Evolutionary conservation across 2,113 vertebrate genomes (phyloP), one percentile per base, ranked within the genome.

Genomic region (Girardinichthys multiradiatus): DNA sequence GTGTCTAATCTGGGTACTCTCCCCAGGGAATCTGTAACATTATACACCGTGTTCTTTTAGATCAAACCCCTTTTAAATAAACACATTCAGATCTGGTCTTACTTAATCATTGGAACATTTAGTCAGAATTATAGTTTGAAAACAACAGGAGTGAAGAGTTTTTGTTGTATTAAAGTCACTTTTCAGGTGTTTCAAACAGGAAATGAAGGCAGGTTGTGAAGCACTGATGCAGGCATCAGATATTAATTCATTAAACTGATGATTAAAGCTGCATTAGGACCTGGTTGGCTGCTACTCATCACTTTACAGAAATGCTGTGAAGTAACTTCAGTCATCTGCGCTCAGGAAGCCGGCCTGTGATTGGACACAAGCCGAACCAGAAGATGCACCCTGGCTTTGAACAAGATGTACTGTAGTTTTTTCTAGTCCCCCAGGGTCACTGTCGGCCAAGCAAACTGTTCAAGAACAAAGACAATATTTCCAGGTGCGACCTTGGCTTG

Each of bases 211-310:
- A 6, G 54, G 48, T 2, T 62, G 31, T 65, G 66, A 71, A 57
- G 6, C 80, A 27, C 39, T 4, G 67, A 78, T 48, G 74, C 59
- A 9, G 51, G 66, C 28, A 14, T 65, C 71, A 28, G 30, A 68
- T 58, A 74, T 74, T 70, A 79, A 82, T 74, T 61, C 2, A 81
- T 76, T 76, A 79, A 15, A 64, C 54, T 42, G 72, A 61, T 31
- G 83, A 76, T 76, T 73, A 76, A 81, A 83, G 68, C 77, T 68
- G 86, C 1, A 37, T 81, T 59, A 78, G 73, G 19, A 64, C 65
- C 51, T 76, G 29, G 74, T 26, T 48, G 72, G 76, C 65, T 45
- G 82, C 72, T 71, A 35, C 15, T 1, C 30, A 54, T 37, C 29
- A 54, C 37, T 64, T 64, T 37, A 37, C 27, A n/a, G 42, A 54